These are phyloP conservation scores for Hydriomena furcata DNA, from an alignment of 2,888 invertebrate species.

Conservation along the genomic window DNA sequence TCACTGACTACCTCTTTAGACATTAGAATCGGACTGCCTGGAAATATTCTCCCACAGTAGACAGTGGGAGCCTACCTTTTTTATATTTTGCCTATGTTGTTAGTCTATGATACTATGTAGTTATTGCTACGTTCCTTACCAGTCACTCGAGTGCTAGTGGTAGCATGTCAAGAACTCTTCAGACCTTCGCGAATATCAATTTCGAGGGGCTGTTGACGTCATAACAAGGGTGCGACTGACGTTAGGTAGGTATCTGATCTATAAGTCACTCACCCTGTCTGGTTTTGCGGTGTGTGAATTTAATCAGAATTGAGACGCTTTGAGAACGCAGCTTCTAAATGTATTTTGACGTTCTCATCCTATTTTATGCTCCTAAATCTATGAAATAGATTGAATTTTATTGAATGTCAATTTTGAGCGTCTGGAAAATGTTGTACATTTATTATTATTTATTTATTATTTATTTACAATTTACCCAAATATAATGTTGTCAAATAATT, in stretches of 20 bases:
- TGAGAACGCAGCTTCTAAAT: not conserved
- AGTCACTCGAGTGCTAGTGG: not conserved
- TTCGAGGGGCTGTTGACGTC: conserved; percentile 17
- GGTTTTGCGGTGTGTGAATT: conserved; percentile 4
- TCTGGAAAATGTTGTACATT: no score
- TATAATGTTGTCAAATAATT: no score
- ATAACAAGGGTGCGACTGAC: conserved; percentile 6
- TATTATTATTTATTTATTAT: no score
- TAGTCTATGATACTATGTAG: not conserved
- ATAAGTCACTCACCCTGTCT: conserved; percentile 3
- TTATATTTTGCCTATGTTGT: no score
- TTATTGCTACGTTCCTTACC: not conserved
- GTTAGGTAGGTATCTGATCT: conserved; percentile 7
- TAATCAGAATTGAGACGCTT: conserved; percentile 1
- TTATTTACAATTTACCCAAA: no score
- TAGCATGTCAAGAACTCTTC: conserved; percentile 8
- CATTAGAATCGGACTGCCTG: no score
- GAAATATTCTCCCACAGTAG: no score
- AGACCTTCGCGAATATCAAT: conserved; percentile 18
- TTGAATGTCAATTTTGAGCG: not conserved
- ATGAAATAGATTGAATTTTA: not conserved
- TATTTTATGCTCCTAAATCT: conserved; percentile 2
- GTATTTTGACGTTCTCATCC: not conserved
- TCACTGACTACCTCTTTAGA: no score
- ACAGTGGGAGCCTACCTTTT: no score